Conservation (phyloP, 2,113 vertebrate species). For the Sapayoa aenigma region DNA sequence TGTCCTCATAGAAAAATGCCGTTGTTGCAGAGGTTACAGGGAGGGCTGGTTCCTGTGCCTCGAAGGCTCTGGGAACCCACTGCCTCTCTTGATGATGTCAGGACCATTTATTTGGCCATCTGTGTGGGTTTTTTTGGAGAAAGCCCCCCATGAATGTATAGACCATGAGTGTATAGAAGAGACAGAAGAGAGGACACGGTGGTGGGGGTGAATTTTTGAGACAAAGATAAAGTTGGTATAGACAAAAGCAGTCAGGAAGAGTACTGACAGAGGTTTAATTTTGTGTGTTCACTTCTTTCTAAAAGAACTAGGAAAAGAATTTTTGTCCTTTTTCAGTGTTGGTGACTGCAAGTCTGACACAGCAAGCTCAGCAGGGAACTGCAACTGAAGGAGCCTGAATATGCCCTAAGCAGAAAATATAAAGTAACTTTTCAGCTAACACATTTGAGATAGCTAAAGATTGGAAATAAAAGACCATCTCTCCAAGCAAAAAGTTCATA, state of each 20-base stretch:
- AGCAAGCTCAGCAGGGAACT: background rate
- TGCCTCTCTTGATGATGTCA: background rate
- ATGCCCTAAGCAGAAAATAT: background rate
- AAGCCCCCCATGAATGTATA: background rate
- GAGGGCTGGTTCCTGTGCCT: background rate
- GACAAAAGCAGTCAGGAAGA: background rate
- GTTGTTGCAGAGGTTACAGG: background rate
- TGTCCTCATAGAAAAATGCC: background rate
- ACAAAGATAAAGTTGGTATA: background rate
- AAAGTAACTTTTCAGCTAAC: background rate
- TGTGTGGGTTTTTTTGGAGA: fast-evolving
- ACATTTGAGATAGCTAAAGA: background rate
- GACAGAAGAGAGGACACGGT: background rate
- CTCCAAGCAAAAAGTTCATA: constrained; percentile 77
- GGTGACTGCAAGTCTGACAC: background rate
- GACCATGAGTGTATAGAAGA: background rate
- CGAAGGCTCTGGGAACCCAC: background rate
- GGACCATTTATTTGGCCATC: background rate
- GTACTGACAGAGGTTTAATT: background rate
- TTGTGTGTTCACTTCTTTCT: background rate
- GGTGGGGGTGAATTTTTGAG: background rate
- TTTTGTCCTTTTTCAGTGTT: background rate
- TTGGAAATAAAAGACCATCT: constrained; percentile 69
- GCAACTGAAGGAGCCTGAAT: background rate
- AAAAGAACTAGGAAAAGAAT: background rate